A percentile compares a stretch with the other conserved stretches of the same genome.
Conservation (phyloP, 2,888 invertebrate genomes). For the Rapana venosa region DNA sequence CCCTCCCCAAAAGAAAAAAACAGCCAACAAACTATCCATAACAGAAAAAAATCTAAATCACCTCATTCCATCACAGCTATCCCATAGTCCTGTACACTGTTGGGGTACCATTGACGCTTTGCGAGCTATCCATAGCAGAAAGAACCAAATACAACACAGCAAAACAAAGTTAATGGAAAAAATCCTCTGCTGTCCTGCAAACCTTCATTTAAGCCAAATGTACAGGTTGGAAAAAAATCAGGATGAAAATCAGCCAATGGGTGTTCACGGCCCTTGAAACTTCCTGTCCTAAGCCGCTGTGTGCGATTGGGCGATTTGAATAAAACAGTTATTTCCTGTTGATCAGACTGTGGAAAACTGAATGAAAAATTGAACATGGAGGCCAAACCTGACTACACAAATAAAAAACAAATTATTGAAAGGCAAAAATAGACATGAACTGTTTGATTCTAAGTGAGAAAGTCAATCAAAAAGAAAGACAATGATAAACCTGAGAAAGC, state of each 20-base stretch:
- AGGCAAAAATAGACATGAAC: background rate
- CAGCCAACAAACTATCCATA: no score
- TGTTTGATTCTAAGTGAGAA: background rate
- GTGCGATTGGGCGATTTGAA: conserved; percentile 9
- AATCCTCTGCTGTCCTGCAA: background rate
- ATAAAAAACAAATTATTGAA: background rate
- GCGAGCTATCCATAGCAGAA: no score
- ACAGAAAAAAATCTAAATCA: no score
- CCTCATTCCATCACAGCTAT: no score
- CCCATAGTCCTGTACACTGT: no score
- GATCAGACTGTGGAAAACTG: background rate
- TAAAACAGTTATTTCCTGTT: background rate
- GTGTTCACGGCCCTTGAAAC: background rate
- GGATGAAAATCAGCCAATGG: background rate
- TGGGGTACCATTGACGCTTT: no score
- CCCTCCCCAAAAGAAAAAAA: no score
- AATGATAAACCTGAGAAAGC: background rate
- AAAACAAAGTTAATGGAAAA: no score
- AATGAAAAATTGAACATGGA: background rate
- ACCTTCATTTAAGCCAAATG: background rate
- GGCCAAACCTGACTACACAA: background rate
- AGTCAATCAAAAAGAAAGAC: background rate
- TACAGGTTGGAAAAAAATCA: background rate
- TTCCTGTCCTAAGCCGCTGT: background rate
- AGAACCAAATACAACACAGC: no score